Evolutionary conservation across 2,113 vertebrate genomes (phyloP).

Genomic region (Microcebus griseorufus): DNA sequence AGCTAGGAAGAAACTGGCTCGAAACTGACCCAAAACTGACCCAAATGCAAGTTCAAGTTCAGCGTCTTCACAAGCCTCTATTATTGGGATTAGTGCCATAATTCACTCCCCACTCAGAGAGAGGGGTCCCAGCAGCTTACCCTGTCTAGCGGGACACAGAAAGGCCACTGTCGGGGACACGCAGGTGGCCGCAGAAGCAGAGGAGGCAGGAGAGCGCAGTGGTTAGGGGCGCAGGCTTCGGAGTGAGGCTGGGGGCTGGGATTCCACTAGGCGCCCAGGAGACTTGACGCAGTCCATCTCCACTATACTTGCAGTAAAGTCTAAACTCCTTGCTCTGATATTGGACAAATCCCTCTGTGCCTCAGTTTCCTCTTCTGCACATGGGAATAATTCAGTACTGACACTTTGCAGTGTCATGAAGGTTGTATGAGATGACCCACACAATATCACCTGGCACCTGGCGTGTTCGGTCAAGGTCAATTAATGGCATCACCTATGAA

Average conservation of each 20-base stretch:
- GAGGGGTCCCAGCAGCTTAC: not conserved
- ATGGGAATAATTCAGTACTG: not conserved
- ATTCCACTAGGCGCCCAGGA: not conserved
- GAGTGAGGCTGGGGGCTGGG: not conserved
- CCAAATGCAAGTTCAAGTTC: not conserved
- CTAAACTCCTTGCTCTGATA: not conserved
- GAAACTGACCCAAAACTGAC: not conserved
- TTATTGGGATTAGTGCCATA: too few relatives aligned
- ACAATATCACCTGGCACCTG: accelerated
- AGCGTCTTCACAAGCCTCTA: not conserved
- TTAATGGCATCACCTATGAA: not conserved
- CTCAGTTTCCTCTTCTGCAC: not conserved
- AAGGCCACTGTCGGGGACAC: not conserved
- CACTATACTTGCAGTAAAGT: not conserved
- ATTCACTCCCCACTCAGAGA: not conserved
- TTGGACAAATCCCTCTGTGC: not conserved
- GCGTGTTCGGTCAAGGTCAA: not conserved
- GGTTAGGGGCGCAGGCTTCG: not conserved
- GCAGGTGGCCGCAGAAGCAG: not conserved
- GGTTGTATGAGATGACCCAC: not conserved
- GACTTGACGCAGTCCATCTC: accelerated
- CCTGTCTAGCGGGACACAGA: not conserved
- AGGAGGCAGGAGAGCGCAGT: not conserved
- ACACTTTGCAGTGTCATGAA: not conserved
- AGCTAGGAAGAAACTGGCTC: not conserved